These are phyloP conservation scores for Volucella inanis DNA, from an alignment of 2,888 invertebrate genomes.

Conservation along the genomic window DNA sequence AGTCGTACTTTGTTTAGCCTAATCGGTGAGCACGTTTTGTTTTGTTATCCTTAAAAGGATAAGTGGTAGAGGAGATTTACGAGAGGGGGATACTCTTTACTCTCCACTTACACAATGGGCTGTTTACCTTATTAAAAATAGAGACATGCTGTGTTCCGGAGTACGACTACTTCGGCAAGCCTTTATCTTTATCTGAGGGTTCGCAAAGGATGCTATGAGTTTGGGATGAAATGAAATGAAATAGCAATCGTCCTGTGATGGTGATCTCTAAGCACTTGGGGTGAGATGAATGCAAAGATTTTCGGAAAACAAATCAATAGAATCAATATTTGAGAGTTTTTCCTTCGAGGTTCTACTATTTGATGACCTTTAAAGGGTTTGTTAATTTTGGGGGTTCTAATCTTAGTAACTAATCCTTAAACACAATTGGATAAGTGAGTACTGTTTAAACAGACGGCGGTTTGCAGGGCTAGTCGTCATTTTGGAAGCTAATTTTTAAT, in stretches of 20 bases:
- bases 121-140: slow-evolving; percentile 74
- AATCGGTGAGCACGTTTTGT: slow-evolving; percentile 73
- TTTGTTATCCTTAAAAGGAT: slow-evolving; percentile 72
- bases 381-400: neutral
- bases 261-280: slow-evolving; percentile 37
- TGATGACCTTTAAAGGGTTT: neutral
- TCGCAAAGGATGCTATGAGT: neutral
- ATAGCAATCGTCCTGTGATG: slow-evolving; percentile 43
- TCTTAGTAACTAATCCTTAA: slow-evolving; percentile 4
- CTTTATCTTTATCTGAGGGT: slow-evolving; percentile 20
- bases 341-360: neutral
- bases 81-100: slow-evolving; percentile 24
- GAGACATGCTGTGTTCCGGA: slow-evolving; percentile 53
- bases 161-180: neutral
- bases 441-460: too few relatives aligned
- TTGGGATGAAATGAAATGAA: slow-evolving; percentile 14
- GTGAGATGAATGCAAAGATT: slow-evolving; percentile 19
- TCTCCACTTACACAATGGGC: slow-evolving; percentile 39
- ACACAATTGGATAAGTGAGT: too few relatives aligned
- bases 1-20: slow-evolving; percentile 67
- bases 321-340: slow-evolving; percentile 43
- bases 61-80: slow-evolving; percentile 65
- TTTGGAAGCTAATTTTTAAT: too few relatives aligned
- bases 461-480: too few relatives aligned
- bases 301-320: slow-evolving; percentile 26